Percentiles rank a stretch among this genome's conserved stretches.
These are phyloP conservation scores for Cryptocephalus moraei DNA, from an alignment of 2,888 invertebrate species.

Conservation along the genomic window DNA sequence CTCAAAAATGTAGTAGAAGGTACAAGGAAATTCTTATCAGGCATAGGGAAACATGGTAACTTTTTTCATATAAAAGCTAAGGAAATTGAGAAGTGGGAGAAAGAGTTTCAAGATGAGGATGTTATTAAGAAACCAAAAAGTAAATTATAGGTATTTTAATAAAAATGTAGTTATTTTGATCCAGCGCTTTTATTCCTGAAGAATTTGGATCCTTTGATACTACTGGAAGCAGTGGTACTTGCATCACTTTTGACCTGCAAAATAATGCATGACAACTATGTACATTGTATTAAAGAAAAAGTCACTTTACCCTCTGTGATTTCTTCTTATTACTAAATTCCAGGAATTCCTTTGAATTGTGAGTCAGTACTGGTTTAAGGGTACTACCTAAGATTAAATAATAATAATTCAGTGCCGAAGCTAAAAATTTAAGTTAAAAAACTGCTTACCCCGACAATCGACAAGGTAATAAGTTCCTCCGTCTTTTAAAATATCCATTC, in stretches of 20 bases:
- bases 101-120: slow-evolving; percentile 17
- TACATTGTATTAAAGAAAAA: too few relatives aligned
- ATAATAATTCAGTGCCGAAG: too few relatives aligned
- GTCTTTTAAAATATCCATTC: slow-evolving; percentile 10
- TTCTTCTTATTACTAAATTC: neutral
- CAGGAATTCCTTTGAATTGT: slow-evolving; percentile 8
- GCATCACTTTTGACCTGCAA: too few relatives aligned
- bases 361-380: slow-evolving; percentile 9
- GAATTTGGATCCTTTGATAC: too few relatives aligned
- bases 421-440: too few relatives aligned
- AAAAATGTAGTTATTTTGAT: too few relatives aligned
- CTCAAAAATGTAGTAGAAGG: slow-evolving; percentile 52
- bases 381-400: too few relatives aligned
- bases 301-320: too few relatives aligned
- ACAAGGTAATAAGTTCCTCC: slow-evolving; percentile 11
- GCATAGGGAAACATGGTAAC: slow-evolving; percentile 60
- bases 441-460: slow-evolving; percentile 1
- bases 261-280: too few relatives aligned
- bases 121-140: slow-evolving; percentile 18
- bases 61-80: slow-evolving; percentile 49
- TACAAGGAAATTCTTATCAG: slow-evolving; percentile 56
- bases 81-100: slow-evolving; percentile 56
- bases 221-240: too few relatives aligned
- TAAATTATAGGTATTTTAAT: slow-evolving; percentile 16
- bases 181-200: too few relatives aligned